These are phyloP conservation scores for Peromyscus nudipes DNA, from an alignment of 2,797 vertebrate species.

Conservation along the genomic window DNA sequence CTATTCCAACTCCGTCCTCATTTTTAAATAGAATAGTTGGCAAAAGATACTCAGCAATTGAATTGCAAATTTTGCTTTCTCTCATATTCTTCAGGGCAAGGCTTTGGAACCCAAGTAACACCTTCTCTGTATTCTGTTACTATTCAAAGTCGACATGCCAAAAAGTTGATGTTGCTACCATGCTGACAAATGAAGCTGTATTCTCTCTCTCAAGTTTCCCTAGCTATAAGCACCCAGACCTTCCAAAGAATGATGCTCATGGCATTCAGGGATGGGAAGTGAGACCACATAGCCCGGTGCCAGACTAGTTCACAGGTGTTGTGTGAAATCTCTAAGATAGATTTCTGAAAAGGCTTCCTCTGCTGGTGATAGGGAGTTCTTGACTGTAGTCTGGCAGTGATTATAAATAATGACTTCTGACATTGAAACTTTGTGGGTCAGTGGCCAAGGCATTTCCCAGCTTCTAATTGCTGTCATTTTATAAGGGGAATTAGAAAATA, in stretches of 20 bases:
- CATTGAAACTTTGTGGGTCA: slow-evolving; percentile 55
- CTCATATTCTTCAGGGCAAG: background rate
- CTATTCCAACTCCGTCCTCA: background rate
- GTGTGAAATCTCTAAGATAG: background rate
- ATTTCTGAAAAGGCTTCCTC: background rate
- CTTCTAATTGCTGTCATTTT: slow-evolving; percentile 51
- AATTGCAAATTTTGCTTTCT: slow-evolving; percentile 31
- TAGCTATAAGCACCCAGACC: background rate
- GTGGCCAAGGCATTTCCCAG: slow-evolving; percentile 10
- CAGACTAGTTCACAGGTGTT: slow-evolving; percentile 32
- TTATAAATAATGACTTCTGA: slow-evolving; percentile 69
- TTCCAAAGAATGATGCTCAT: background rate
- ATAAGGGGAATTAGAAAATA: slow-evolving; percentile 48
- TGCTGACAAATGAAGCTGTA: background rate
- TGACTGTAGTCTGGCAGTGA: background rate
- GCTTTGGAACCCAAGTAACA: background rate
- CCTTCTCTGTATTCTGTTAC: slow-evolving; percentile 20
- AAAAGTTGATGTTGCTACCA: background rate
- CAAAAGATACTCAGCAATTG: slow-evolving; percentile 12
- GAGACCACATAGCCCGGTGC: background rate
- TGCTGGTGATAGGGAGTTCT: background rate
- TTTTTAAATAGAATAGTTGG: slow-evolving; percentile 45
- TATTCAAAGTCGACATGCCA: background rate
- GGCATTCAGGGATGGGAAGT: background rate
- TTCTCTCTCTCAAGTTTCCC: background rate